phyloP scores from a whole-genome alignment of 2,888 invertebrate species.

The Liopterus haemorrhoidalis region DNA sequence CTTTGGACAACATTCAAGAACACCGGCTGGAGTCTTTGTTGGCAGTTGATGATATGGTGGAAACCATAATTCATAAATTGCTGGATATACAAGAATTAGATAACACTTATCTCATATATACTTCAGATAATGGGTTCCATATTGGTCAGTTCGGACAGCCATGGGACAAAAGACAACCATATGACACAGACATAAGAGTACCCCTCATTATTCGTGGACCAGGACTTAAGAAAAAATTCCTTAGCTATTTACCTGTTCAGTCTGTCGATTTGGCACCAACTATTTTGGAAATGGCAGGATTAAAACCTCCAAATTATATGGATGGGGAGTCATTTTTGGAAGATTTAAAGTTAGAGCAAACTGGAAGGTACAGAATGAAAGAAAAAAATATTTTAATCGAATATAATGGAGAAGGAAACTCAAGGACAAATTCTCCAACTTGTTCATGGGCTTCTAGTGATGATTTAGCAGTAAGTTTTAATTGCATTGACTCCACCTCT shows the following conservation, averaged over 20 bases:
- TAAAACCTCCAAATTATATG: conserved; percentile 49
- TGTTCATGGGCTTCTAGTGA: conserved; percentile 62
- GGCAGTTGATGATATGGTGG: conserved; percentile 82
- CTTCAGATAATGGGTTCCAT: conserved; percentile 90
- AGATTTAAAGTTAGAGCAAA: conserved; percentile 8
- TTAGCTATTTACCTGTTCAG: conserved; percentile 54
- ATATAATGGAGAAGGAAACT: conserved; percentile 71
- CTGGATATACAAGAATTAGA: conserved; percentile 52
- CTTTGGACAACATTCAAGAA: conserved; percentile 65
- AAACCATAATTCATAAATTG: conserved; percentile 55
- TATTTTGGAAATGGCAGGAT: conserved; percentile 64
- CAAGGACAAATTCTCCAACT: conserved; percentile 48
- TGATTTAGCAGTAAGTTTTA: conserved; percentile 55
- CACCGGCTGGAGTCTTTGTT: conserved; percentile 74
- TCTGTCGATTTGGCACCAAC: conserved; percentile 84
- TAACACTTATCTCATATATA: conserved; percentile 75
- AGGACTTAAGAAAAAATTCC: conserved; percentile 48
- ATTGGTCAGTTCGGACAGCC: conserved; percentile 86
- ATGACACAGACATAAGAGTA: conserved; percentile 82
- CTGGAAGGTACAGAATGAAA: conserved; percentile 14
- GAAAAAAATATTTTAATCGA: conserved; percentile 66
- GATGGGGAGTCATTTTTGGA: conserved; percentile 56
- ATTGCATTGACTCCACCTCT: neutral
- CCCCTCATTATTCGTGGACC: conserved; percentile 80
- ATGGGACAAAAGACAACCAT: conserved; percentile 84